Percentiles rank a stretch among this genome's conserved stretches.
These are phyloP conservation scores for Mycogona germanica DNA, from an alignment of 2,888 invertebrate genomes.

Conservation along the genomic window DNA sequence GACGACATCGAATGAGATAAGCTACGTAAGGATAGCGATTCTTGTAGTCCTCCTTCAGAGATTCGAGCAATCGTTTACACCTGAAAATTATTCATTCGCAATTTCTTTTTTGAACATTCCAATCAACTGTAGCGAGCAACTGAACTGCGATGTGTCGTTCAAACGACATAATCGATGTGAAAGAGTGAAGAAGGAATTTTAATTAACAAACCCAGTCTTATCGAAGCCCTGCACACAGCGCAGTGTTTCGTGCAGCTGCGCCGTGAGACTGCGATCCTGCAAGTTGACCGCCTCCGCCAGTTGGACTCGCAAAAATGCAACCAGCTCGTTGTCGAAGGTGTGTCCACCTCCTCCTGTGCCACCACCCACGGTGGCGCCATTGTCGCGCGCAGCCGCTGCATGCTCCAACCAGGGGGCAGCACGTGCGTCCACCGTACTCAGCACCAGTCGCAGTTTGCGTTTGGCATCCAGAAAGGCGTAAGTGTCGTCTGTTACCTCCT, in stretches of 20 bases:
- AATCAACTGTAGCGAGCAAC: no score
- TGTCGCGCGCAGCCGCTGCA: background rate
- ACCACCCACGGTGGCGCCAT: no score
- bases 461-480: slow-evolving; percentile 58
- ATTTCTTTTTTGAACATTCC: background rate
- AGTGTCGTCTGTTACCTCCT: slow-evolving; percentile 42
- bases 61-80: slow-evolving; percentile 57
- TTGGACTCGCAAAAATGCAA: slow-evolving; percentile 57
- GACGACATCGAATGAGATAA: slow-evolving; percentile 66
- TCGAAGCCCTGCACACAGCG: slow-evolving; percentile 63
- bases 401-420: slow-evolving; percentile 39
- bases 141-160: background rate
- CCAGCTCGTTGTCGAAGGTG: slow-evolving; percentile 36
- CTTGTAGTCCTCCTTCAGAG: slow-evolving; percentile 61
- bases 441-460: slow-evolving; percentile 75
- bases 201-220: slow-evolving; percentile 39
- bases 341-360: background rate
- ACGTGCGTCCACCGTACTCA: slow-evolving; percentile 64
- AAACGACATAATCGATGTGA: background rate
- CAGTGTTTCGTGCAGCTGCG: slow-evolving; percentile 69
- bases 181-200: slow-evolving; percentile 4
- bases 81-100: slow-evolving; percentile 37
- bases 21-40: slow-evolving; percentile 65
- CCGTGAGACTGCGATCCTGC: slow-evolving; percentile 59
- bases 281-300: slow-evolving; percentile 70